Base-by-base conservation (phyloP, 2,888 invertebrate genomes). In the Saturnia pavonia region DNA sequence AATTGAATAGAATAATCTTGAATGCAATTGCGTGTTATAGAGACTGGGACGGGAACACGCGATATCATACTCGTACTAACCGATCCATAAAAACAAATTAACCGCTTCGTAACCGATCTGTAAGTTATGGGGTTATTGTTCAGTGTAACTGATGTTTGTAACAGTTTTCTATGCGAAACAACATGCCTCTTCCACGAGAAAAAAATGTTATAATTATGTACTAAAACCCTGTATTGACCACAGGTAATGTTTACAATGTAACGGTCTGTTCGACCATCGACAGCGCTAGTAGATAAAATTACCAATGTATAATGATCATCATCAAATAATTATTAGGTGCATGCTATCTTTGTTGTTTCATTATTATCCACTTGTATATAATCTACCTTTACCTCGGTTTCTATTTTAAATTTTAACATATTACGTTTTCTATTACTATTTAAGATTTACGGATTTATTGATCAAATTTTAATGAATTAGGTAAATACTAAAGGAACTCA, bases 111-210 rank as follows among this genome's bases (percentile, higher is more conserved):
- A 75, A 74, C 77, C 75, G 75, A 80, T 79, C 76, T 75, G 70
- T 68, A 71, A 68, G 69, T 73, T 72, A 73, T 73, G 69, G 73
- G 72, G 76, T 78, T 82, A 82, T 82, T 82, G 81, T 82, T 79
- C 73, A 78, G 72, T 74, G 70, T 42, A 74, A 78, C 84, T 82
- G 86, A 83, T 85, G 76, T 71, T 69, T 78, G 83, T 75, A 77
- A 81, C 77, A 79, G 82, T 80, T 84, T 78, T 73, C 70, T 73
- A 70, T 72, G 74, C 75, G 76, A 70, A 71, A 71, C 76, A 77
- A 77, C 75, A 77, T 77, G 76, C 75, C 73, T 72, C 77, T 77
- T 76, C 74, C 74, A 73, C 77, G 78, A 77, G 76, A 77, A 81
- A 76, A 81, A 76, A 80, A 78, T 76, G 70, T 77, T 54, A 54